phyloP scores from a whole-genome alignment of 2,797 vertebrate species.

The Girardinus metallicus region DNA sequence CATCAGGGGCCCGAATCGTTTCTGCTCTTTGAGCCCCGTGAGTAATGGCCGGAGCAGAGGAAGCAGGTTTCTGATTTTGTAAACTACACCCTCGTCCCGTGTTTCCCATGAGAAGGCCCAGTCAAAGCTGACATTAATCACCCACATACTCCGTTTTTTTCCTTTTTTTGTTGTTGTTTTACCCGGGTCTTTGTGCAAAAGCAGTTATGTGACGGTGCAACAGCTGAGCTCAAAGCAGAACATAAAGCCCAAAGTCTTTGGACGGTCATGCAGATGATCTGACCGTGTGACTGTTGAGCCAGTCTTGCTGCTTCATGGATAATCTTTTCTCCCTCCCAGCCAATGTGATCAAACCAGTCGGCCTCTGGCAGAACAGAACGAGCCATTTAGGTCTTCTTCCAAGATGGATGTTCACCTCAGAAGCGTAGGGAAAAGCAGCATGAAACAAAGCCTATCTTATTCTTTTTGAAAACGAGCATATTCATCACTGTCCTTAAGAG shows the following conservation, averaged over 20 bases:
- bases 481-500: constrained; percentile 1
- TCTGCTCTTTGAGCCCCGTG: constrained; percentile 13
- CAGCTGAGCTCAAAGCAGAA: constrained; percentile 19
- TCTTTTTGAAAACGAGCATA: constrained; percentile 3
- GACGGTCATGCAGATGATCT: constrained; percentile 49
- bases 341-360: constrained; percentile 54
- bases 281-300: constrained; percentile 16
- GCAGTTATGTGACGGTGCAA: constrained; percentile 12
- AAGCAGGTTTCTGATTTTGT: constrained; percentile 18
- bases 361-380: constrained; percentile 22
- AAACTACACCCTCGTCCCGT: constrained; percentile 1
- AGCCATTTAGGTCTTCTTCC: background rate
- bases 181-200: constrained; percentile 48
- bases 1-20: constrained; percentile 5
- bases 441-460: constrained; percentile 16
- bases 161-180: background rate
- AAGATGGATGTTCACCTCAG: constrained; percentile 1
- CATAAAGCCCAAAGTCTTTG: constrained; percentile 40
- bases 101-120: constrained; percentile 11
- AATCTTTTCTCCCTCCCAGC: constrained; percentile 33
- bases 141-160: constrained; percentile 21
- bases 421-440: constrained; percentile 7
- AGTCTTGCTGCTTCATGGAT: constrained; percentile 31
- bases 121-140: constrained; percentile 30
- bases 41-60: constrained; percentile 16